phyloP scores from a whole-genome alignment of 2,797 vertebrate genomes.

The Tapirus indicus region DNA sequence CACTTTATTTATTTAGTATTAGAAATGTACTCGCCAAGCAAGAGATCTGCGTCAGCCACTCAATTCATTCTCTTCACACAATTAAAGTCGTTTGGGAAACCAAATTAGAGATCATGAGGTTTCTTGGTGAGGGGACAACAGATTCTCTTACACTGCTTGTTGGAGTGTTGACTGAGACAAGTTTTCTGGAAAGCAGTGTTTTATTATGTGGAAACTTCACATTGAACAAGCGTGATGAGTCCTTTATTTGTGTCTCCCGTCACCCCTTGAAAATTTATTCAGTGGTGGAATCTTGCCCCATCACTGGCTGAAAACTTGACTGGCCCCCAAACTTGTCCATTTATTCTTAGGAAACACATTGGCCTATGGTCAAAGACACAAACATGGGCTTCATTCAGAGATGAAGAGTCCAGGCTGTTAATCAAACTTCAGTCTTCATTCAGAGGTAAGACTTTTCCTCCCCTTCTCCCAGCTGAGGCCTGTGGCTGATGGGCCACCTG shows the following conservation, averaged over 20 bases:
- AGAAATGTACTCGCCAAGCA: not conserved
- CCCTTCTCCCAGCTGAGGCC: not conserved
- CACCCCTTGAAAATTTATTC: not conserved
- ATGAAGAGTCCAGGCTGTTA: not conserved
- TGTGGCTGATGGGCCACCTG: not conserved
- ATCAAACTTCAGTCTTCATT: not conserved
- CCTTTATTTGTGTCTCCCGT: not conserved
- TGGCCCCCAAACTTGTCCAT: not conserved
- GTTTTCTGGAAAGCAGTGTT: not conserved
- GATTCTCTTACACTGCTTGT: accelerated
- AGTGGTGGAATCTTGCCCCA: not conserved
- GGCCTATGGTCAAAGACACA: not conserved
- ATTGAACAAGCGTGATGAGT: not conserved
- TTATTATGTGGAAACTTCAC: not conserved
- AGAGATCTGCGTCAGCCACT: not conserved
- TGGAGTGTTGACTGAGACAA: not conserved
- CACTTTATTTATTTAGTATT: not conserved
- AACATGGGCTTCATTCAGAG: not conserved
- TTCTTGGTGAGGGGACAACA: not conserved
- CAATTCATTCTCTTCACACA: not conserved
- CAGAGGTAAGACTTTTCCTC: not conserved
- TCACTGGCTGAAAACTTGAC: not conserved
- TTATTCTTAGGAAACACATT: not conserved
- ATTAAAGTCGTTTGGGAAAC: not conserved
- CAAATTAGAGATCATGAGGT: not conserved